Percentiles rank a stretch among this genome's conserved stretches.
These are phyloP conservation scores for Tethea ocularis DNA, from an alignment of 2,888 invertebrate genomes.

Conservation along the genomic window DNA sequence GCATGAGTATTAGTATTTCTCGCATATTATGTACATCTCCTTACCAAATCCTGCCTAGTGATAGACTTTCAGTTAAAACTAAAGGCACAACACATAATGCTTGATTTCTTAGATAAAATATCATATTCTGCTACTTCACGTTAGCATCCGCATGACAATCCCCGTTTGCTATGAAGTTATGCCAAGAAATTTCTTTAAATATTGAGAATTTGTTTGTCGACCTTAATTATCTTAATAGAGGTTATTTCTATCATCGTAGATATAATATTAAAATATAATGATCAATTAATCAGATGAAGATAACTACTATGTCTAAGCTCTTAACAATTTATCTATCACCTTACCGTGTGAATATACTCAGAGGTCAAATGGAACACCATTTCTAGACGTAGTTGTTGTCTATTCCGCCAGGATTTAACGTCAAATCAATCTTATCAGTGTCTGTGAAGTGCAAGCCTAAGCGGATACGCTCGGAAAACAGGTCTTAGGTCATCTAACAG, in stretches of 20 bases:
- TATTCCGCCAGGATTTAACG: constrained; percentile 17
- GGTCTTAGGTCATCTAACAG: constrained; percentile 65
- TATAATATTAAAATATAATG: not conserved
- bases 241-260: not conserved
- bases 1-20: not conserved
- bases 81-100: too few species aligned
- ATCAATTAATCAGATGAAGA: not conserved
- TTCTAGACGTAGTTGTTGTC: not conserved
- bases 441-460: constrained; percentile 35
- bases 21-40: too few species aligned
- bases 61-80: not conserved
- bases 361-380: not conserved
- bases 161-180: not conserved
- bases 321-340: not conserved
- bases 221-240: not conserved
- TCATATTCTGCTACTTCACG: not conserved
- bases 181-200: not conserved
- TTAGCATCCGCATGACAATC: not conserved
- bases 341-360: not conserved
- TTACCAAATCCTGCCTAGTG: too few species aligned
- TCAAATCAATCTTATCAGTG: constrained; percentile 52
- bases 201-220: not conserved
- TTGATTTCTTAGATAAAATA: not conserved
- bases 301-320: not conserved
- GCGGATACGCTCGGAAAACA: constrained; percentile 53